Conservation (phyloP, 2,113 vertebrate species). For the Odocoileus hemionus region DNA sequence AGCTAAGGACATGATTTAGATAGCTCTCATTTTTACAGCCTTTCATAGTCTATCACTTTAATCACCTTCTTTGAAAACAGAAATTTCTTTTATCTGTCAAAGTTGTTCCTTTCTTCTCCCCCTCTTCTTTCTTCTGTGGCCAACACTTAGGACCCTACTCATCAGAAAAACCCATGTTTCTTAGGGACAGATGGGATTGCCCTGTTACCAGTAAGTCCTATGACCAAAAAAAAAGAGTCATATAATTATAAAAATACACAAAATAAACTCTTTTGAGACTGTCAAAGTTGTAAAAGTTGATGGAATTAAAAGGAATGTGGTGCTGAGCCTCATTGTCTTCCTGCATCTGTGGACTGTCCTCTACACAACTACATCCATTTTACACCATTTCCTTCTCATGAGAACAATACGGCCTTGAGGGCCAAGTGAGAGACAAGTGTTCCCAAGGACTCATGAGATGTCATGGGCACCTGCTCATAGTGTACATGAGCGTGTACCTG, state of each 20-base stretch:
- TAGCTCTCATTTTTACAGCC: not conserved
- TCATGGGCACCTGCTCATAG: not conserved
- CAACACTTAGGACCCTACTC: not conserved
- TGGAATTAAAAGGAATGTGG: not conserved
- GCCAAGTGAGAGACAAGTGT: not conserved
- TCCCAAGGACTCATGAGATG: not conserved
- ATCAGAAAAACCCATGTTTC: not conserved
- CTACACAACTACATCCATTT: constrained; percentile 16
- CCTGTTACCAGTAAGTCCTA: not conserved
- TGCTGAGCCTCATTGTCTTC: not conserved
- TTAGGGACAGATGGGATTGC: not conserved
- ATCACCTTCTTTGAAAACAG: not conserved
- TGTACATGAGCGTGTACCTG: too few species aligned
- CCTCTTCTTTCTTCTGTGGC: not conserved
- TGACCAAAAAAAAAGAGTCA: not conserved
- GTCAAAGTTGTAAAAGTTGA: not conserved
- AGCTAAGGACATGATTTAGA: not conserved
- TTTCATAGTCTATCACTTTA: not conserved
- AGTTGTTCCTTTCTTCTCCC: not conserved
- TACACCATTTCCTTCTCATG: constrained; percentile 33
- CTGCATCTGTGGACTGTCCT: not conserved
- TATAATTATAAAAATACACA: not conserved
- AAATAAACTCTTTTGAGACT: constrained; percentile 8
- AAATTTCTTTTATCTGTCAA: not conserved
- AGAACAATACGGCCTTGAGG: constrained; percentile 6